These are phyloP conservation scores for Sandelia bainsii DNA, from an alignment of 2,797 vertebrate genomes.

Conservation along the genomic window DNA sequence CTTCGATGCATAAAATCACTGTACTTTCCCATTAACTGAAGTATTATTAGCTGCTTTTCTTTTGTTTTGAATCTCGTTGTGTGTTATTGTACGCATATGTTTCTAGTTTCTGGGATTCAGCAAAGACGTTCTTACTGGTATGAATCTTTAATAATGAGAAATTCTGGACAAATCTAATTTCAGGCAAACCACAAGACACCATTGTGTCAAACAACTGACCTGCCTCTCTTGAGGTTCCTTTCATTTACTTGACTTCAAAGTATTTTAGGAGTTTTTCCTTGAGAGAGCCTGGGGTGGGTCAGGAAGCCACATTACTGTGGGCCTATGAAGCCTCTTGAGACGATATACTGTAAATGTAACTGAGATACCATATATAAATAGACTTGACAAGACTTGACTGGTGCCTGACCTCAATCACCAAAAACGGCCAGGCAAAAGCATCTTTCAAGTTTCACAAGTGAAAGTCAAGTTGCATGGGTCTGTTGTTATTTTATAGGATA, in stretches of 20 bases:
- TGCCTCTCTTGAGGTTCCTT: slow-evolving; percentile 12
- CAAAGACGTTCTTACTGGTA: background rate
- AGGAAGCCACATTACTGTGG: background rate
- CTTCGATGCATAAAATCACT: background rate
- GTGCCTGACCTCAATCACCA: background rate
- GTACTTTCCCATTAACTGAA: background rate
- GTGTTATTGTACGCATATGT: background rate
- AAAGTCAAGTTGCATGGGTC: background rate
- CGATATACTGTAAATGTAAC: background rate
- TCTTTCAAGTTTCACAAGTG: background rate
- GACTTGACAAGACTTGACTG: background rate
- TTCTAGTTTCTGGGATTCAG: slow-evolving; percentile 16
- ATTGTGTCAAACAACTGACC: slow-evolving; percentile 14
- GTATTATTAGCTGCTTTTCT: background rate
- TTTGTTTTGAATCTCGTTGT: background rate
- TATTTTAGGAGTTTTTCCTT: slow-evolving; percentile 11
- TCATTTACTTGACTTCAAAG: background rate
- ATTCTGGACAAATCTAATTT: slow-evolving; percentile 1
- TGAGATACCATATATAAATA: background rate
- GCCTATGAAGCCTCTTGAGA: slow-evolving; percentile 13
- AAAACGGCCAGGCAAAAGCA: background rate
- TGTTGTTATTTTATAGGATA: background rate
- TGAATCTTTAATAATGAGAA: slow-evolving; percentile 11
- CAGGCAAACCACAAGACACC: slow-evolving; percentile 12
- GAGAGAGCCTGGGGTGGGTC: slow-evolving; percentile 1